Percentiles rank a stretch among this genome's conserved stretches.
Conservation (phyloP, 2,797 vertebrate genomes). For the Helarctos malayanus region DNA sequence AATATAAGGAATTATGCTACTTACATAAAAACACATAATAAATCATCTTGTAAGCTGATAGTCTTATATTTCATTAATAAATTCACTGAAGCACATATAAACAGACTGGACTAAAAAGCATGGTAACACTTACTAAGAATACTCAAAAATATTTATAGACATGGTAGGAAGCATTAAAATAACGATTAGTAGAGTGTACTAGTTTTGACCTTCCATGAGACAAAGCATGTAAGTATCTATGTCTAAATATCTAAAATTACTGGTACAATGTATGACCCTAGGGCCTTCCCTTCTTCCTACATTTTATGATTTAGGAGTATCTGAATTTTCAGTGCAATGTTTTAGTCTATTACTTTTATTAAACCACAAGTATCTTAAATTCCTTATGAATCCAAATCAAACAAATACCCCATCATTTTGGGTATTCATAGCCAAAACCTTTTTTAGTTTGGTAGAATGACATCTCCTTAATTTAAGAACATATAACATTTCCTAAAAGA, state of each 20-base stretch:
- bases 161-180: slow-evolving; percentile 49
- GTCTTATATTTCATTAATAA: slow-evolving; percentile 54
- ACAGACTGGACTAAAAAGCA: background rate
- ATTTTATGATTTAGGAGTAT: slow-evolving; percentile 54
- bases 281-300: background rate
- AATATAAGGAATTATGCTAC: slow-evolving; percentile 29
- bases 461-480: slow-evolving; percentile 47
- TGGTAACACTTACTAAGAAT: background rate
- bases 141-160: background rate
- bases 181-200: background rate
- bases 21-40: slow-evolving; percentile 42
- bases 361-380: slow-evolving; percentile 49
- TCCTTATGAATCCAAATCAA: slow-evolving; percentile 36
- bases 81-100: background rate
- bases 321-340: slow-evolving; percentile 45
- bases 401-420: background rate
- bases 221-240: background rate
- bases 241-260: slow-evolving; percentile 22
- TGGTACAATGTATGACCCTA: background rate
- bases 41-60: background rate
- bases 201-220: background rate
- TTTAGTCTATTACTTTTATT: slow-evolving; percentile 52
- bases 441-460: slow-evolving; percentile 11
- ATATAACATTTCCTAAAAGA: slow-evolving; percentile 52
- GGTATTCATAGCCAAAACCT: background rate